Evolutionary conservation across 1,140 invertebrate genomes (phyloP).

Genomic region (Eufriesea mexicana): DNA sequence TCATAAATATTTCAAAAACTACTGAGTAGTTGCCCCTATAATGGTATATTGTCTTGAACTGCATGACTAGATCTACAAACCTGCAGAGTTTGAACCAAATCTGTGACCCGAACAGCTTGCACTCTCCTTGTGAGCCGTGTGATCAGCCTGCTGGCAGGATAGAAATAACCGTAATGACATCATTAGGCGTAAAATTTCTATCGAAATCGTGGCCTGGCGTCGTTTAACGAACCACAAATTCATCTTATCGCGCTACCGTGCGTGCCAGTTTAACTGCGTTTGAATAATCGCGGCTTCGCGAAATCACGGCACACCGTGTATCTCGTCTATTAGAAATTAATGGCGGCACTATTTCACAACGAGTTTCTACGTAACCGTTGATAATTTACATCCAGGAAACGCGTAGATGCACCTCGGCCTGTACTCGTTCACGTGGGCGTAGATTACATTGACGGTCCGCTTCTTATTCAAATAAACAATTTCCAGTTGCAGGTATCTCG

Average conservation of each 20-base stretch:
- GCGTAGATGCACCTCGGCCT: too few relatives aligned
- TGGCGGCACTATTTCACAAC: constrained; percentile 60
- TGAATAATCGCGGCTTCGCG: neutral
- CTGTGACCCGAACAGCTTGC: too few relatives aligned
- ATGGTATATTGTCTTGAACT: too few relatives aligned
- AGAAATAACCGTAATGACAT: neutral
- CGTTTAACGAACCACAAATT: neutral
- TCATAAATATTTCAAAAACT: too few relatives aligned
- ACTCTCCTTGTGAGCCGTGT: too few relatives aligned
- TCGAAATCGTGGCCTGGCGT: neutral
- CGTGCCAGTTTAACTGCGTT: neutral
- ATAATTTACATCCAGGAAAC: constrained; percentile 60
- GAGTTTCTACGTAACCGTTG: constrained; percentile 61
- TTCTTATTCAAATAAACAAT: constrained; percentile 39
- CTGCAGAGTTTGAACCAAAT: too few relatives aligned
- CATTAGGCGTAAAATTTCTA: neutral
- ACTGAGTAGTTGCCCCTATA: too few relatives aligned
- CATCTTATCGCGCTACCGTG: neutral
- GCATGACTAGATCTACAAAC: too few relatives aligned
- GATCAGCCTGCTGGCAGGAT: neutral
- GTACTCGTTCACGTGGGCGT: constrained; percentile 32
- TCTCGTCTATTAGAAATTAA: constrained; percentile 63
- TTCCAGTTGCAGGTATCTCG: neutral
- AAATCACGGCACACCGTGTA: constrained; percentile 13
- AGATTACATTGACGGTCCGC: constrained; percentile 14